Evolutionary conservation across 2,113 vertebrate species (phyloP), one percentile per base, ranked within the genome.

Genomic region (Cebidichthys violaceus): DNA sequence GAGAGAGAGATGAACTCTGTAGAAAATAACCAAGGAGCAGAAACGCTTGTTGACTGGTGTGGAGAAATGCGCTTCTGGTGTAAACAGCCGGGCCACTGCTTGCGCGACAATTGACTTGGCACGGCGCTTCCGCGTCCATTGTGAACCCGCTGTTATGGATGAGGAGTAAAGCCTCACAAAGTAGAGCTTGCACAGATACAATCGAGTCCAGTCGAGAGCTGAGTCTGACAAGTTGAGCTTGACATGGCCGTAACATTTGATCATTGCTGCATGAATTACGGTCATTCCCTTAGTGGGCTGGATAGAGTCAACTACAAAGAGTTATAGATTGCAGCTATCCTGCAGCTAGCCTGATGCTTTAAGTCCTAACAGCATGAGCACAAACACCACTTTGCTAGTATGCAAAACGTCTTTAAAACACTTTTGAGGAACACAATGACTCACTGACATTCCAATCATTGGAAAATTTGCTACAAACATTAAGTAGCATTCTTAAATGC

Each of bases 311-410:
- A 50, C 31, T 66, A 9, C 10, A 68, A 71, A 59, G 31, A 70
- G 35, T 67, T 72, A 37, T 55, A 54, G 59, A 41, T 33, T 69
- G 15, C 47, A 70, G 59, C 35, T 45, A 33, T 6, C 27, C 31
- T 72, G 15, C 47, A 74, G 54, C 31, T 54, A 29, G 13, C n/a
- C 75, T 50, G 55, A 62, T 68, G 18, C 43, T 20, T 14, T 4
- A 73, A 73, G 59, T 81, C 50, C n/a, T 18, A 43, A 50, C 47
- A 72, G 37, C 20, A 4, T 15, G 33, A 61, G n/a, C 52, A 17
- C 20, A 45, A 39, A n/a, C 31, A 20, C 31, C 15, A 41, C n/a
- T 8, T 27, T 39, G 3, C 15, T 33, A 10, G 1, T 13, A 13
- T 0, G 13, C 47, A 39, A 55, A 74, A 62, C 66, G 18, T 74